Conservation (phyloP, 2,888 invertebrate species). For the Dioctria linearis region DNA sequence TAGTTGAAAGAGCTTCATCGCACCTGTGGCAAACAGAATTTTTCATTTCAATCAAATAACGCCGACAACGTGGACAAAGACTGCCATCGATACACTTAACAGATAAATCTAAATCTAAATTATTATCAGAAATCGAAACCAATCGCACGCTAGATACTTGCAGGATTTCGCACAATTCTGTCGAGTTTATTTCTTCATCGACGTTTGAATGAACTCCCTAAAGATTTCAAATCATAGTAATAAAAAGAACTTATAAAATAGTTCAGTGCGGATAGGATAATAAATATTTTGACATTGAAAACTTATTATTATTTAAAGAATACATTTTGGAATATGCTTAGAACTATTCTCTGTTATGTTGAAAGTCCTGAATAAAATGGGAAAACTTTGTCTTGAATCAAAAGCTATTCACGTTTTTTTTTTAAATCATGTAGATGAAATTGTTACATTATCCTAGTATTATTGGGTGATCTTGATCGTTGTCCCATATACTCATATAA, state of each 20-base stretch:
- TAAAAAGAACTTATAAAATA: slow-evolving; percentile 27
- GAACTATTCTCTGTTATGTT: too few relatives aligned
- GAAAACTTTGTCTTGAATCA: too few relatives aligned
- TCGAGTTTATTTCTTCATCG: slow-evolving; percentile 67
- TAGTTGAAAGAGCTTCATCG: slow-evolving; percentile 30
- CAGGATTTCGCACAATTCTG: slow-evolving; percentile 81
- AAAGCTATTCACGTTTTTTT: too few relatives aligned
- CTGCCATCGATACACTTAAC: slow-evolving; percentile 58
- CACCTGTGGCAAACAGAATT: slow-evolving; percentile 66
- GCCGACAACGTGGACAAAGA: slow-evolving; percentile 68
- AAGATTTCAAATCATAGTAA: slow-evolving; percentile 55
- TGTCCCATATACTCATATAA: too few relatives aligned
- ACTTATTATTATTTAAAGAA: too few relatives aligned
- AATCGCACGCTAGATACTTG: slow-evolving; percentile 79
- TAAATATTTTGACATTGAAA: too few relatives aligned
- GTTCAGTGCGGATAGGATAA: too few relatives aligned
- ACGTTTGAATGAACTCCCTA: slow-evolving; percentile 63
- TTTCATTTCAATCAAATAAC: slow-evolving; percentile 62
- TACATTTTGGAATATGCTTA: too few relatives aligned
- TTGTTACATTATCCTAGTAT: too few relatives aligned
- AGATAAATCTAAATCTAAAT: slow-evolving; percentile 54
- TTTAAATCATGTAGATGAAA: too few relatives aligned
- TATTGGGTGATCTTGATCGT: too few relatives aligned
- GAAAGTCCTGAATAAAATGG: too few relatives aligned
- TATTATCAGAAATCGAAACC: slow-evolving; percentile 64